These are phyloP conservation scores for Cydia splendana DNA, from an alignment of 1,140 invertebrate genomes.

Conservation along the genomic window DNA sequence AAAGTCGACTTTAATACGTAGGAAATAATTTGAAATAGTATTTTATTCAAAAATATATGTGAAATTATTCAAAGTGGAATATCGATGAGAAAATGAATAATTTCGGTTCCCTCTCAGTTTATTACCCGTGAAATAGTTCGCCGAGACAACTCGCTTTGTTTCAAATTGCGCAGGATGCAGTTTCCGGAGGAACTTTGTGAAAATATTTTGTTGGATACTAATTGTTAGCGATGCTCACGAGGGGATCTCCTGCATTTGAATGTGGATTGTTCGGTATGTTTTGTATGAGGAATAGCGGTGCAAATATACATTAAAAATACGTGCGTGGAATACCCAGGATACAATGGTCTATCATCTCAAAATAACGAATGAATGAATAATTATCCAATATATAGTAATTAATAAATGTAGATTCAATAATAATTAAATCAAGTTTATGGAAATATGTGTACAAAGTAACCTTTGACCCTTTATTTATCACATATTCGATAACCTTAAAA, in stretches of 20 bases:
- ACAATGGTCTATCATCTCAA: too few relatives aligned
- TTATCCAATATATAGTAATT: too few relatives aligned
- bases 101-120: conserved; percentile 50
- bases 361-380: too few relatives aligned
- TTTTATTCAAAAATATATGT: neutral
- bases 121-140: conserved; percentile 62
- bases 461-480: too few relatives aligned
- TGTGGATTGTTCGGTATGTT: conserved; percentile 24
- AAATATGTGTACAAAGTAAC: too few relatives aligned
- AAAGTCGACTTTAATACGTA: neutral
- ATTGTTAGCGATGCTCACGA: conserved; percentile 50
- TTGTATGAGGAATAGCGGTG: neutral
- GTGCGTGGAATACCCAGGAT: too few relatives aligned
- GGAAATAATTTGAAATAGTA: too few relatives aligned
- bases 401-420: too few relatives aligned
- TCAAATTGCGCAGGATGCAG: conserved; percentile 51
- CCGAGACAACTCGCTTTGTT: conserved; percentile 58
- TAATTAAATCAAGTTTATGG: too few relatives aligned
- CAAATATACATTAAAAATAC: neutral
- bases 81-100: conserved; percentile 42
- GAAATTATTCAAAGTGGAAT: conserved; percentile 29
- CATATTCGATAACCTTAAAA: too few relatives aligned
- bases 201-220: conserved; percentile 69
- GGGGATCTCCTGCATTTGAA: conserved; percentile 28
- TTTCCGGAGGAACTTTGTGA: conserved; percentile 59